Conservation (phyloP, 2,113 vertebrate genomes). For the Egretta garzetta region DNA sequence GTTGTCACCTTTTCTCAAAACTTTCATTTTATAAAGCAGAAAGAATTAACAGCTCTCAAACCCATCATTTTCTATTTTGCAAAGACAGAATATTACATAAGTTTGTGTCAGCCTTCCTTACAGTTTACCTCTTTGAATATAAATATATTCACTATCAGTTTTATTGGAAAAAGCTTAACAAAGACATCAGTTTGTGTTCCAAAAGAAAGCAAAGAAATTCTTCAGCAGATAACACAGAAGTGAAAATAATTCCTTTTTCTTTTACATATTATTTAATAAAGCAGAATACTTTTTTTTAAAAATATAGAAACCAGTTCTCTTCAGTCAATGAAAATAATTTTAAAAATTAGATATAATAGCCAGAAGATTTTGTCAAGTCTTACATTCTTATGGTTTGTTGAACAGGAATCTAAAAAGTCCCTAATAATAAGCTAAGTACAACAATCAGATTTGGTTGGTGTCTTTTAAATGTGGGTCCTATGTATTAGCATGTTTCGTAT, state of each 20-base stretch:
- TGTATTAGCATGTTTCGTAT: neutral
- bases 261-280: neutral
- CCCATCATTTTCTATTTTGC: neutral
- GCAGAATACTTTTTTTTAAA: neutral
- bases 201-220: neutral
- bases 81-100: neutral
- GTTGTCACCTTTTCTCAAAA: neutral
- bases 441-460: neutral
- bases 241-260: neutral
- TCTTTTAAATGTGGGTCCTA: neutral
- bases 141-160: neutral
- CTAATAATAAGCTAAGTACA: neutral
- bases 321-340: neutral
- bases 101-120: neutral
- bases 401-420: neutral
- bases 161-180: neutral
- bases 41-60: conserved; percentile 5
- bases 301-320: neutral
- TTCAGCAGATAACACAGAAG: neutral
- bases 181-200: neutral
- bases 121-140: neutral
- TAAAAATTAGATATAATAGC: neutral
- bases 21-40: neutral
- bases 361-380: neutral
- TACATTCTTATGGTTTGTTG: neutral